Percentiles rank a stretch among this genome's conserved stretches.
phyloP scores from a whole-genome alignment of 2,113 vertebrate species.

The Centropus unirufus region DNA sequence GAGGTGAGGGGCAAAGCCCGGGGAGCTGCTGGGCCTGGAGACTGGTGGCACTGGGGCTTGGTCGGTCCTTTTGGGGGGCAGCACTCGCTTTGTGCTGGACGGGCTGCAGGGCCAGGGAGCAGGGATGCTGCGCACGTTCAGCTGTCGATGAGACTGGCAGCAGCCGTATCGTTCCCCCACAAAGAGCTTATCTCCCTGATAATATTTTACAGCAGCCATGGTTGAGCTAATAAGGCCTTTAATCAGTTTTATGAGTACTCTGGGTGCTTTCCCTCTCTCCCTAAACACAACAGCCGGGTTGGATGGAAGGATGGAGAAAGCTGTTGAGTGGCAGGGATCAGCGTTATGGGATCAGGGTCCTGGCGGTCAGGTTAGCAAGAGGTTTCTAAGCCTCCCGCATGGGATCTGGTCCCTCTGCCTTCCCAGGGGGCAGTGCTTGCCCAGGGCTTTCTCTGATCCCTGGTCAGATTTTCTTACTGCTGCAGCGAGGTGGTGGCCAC shows the following conservation, averaged over 20 bases:
- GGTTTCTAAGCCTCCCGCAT: not conserved
- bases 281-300: not conserved
- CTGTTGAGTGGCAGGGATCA: not conserved
- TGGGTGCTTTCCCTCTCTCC: not conserved
- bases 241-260: not conserved
- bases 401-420: not conserved
- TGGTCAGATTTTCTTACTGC: not conserved
- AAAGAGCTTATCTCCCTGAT: not conserved
- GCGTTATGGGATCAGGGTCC: not conserved
- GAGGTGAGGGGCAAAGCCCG: not conserved
- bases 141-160: fast-evolving
- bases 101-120: fast-evolving
- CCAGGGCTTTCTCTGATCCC: fast-evolving
- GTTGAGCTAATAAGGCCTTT: not conserved
- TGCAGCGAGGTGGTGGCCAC: not conserved
- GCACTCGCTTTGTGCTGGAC: fast-evolving
- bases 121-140: fast-evolving
- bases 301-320: not conserved
- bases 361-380: fast-evolving
- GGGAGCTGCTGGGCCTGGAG: not conserved
- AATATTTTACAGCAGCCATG: not conserved
- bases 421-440: fast-evolving
- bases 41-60: not conserved
- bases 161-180: not conserved
- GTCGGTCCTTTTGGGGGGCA: not conserved